Evolutionary conservation across 30 jellyfish, hydroid and myxozoan genomes (phyloP).

Genomic region (Catostylus mosaicus): DNA sequence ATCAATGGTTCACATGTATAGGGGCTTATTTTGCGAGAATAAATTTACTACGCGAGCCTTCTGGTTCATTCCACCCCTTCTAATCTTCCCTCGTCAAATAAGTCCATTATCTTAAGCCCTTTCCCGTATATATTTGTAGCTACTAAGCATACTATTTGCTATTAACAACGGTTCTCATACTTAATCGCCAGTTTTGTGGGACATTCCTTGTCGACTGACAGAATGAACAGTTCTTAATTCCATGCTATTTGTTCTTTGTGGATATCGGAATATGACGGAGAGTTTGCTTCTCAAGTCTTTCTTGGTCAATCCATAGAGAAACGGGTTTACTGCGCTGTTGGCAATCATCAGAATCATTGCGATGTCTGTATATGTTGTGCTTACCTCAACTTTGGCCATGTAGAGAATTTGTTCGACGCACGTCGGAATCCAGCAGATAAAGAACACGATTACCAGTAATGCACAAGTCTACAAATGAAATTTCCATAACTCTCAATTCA

Average conservation of each 20-base stretch:
- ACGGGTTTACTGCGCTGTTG: constrained; percentile 76
- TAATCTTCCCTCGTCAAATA: too few species aligned
- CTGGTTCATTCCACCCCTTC: too few species aligned
- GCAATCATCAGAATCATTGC: constrained; percentile 63
- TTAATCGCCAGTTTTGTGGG: not conserved
- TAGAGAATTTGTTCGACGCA: constrained; percentile 53
- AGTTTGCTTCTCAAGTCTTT: constrained; percentile 66
- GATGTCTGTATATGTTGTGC: constrained; percentile 39
- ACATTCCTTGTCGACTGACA: not conserved
- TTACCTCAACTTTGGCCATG: constrained; percentile 25
- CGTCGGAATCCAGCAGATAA: constrained; percentile 79
- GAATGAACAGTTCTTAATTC: too few species aligned
- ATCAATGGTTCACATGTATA: too few species aligned
- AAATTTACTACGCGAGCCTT: too few species aligned
- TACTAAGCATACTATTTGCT: too few species aligned
- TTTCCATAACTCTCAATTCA: too few species aligned
- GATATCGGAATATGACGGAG: constrained; percentile 14
- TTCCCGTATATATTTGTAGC: too few species aligned
- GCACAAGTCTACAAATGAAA: constrained; percentile 63
- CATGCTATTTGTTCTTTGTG: not conserved
- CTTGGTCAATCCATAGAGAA: constrained; percentile 66
- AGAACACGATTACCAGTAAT: constrained; percentile 36
- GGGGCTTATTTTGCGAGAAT: too few species aligned
- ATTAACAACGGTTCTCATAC: too few species aligned
- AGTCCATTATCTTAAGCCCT: too few species aligned